Evolutionary conservation across 2,797 vertebrate genomes (phyloP), one percentile per base, ranked within the genome.

Genomic region (Poeciliopsis turneri): DNA sequence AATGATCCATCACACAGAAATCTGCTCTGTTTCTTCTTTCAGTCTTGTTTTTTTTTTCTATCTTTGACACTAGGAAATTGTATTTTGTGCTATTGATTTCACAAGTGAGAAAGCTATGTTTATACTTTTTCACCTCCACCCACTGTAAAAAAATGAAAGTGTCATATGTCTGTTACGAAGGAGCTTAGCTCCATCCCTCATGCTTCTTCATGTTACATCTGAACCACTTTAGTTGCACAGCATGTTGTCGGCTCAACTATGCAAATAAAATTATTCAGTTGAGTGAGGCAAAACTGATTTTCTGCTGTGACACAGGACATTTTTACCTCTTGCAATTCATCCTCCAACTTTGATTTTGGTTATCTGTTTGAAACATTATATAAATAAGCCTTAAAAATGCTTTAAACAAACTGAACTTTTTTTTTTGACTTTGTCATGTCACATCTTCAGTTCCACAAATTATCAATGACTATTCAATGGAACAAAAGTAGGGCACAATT

Each of bases 1-100:
- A 80, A 76, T 69, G 25, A 81, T 84, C 28, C 47, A 78, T 81
- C 75, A 79, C 55, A n/a, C 57, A 49, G 39, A 78, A 66, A 82
- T 78, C 51, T 51, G 46, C 30, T 47, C 46, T 46, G 57, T 72
- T 78, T 66, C 23, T 64, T 30, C 43, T 70, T 81, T 74, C 59
- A 57, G 23, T 61, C 49, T 72, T 36, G 46, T 78, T 76, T 75
- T n/a, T 47, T 30, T 47, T 25, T 25, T 53, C 8, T 33, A 12
- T 71, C 20, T 77, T 12, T 39, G 74, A 80, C 57, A 77, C 20
- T 0, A 41, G 36, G 33, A 39, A 68, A 68, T 23, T 36, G 16
- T 64, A 20, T 64, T 64, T 9, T 23, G 33, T 23, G 64, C 64
- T 41, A 68, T 25, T 68, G 36, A 68, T 68, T 68, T 16, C 9